Base-by-base conservation (phyloP, 2,113 vertebrate species). In the Ammodramus savannarum region DNA sequence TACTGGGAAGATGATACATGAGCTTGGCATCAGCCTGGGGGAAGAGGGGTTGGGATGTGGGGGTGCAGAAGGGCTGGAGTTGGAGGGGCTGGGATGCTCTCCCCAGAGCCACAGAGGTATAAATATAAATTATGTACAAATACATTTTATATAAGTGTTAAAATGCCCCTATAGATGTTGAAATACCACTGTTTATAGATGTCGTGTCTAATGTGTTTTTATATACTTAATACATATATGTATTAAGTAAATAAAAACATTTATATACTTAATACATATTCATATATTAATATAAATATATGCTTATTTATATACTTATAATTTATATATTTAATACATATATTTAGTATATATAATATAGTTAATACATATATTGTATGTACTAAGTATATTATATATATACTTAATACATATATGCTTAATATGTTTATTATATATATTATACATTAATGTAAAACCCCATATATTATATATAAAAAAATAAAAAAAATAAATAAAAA, bases 91-190 rank as follows among this genome's bases (percentile, higher is more conserved):
- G 88, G 43, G 25, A 82, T 63, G 7, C 26, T 85, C 17, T 17
- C 49, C 29, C 46, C 19, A 34, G 43, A 3, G 11, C 34, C 3
- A 0, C 32, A 41, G 43, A 59, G 43, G 0, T 55, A 6, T 7
- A 55, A 69, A 55, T 34, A 55, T 7, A 48, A 41, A 32, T 69
- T 6, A 27, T 27, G 22, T 22, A 32, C 21, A 71, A 19, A 39
- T 11, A 10, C 1, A 21, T 71, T 26, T 68, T 48, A 27, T 57
- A 1, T 4, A 17, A 25, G 41, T 84, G 43, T 46, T 54, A 25
- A 68, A 74, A 31, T 46, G 29, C 21, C 0, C 1, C 8, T 54
- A 0, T 7, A 61, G 39, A 5, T 73, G 29, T 29, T 1, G 1
- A 59, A 81, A 61, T 52, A 25, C 9, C 5, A 4, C n/a, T 44